Evolutionary conservation across 2,113 vertebrate genomes (phyloP), one percentile per base, ranked within the genome.

Genomic region (Podilymbus podiceps): DNA sequence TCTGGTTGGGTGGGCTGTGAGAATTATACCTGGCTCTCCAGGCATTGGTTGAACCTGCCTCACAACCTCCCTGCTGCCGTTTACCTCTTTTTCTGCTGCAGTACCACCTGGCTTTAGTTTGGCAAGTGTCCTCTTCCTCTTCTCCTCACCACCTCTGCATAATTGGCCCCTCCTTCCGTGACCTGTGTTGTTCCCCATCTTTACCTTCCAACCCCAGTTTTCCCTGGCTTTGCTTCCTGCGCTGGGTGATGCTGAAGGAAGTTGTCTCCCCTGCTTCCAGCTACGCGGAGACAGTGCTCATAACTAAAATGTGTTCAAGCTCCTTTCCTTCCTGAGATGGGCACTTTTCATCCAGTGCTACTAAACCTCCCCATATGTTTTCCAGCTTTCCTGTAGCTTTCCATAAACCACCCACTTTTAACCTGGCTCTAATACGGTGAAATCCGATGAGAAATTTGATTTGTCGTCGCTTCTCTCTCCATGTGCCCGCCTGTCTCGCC

Each of bases 1-100:
- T 81, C 55, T 81, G 59, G 30, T 80, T 0, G 0, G 30, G n/a
- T 73, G 31, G 27, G 11, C 49, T 1, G 1, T 30, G 33, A 84
- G 23, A 74, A 46, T 80, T 91, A 31, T 35, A 62, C 17, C 11
- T 58, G 22, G 13, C 24, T 80, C 52, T 63, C 64, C 42, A 81
- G 56, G 22, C 27, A 78, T 24, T 1, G 1, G 20, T 24, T 91
- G 66, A 76, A 81, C 33, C 49, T 90, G 42, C 60, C 5, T 87
- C n/a, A 14, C 11, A 59, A 11, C 11, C 40, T 75, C 14, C 15
- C 25, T 78, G 35, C n/a, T 74, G 46, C 46, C 5, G 2, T 52
- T 64, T 47, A 6, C 18, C 10, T 77, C 21, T n/a, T 90, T 50
- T 66, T 73, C 56, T 85, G 27, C 9, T 18, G 38, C 27, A n/a